Evolutionary conservation across 92 coral and sea anemone genomes (phyloP), one percentile per base, ranked within the genome.

Genomic region (Paramuricea clavata): DNA sequence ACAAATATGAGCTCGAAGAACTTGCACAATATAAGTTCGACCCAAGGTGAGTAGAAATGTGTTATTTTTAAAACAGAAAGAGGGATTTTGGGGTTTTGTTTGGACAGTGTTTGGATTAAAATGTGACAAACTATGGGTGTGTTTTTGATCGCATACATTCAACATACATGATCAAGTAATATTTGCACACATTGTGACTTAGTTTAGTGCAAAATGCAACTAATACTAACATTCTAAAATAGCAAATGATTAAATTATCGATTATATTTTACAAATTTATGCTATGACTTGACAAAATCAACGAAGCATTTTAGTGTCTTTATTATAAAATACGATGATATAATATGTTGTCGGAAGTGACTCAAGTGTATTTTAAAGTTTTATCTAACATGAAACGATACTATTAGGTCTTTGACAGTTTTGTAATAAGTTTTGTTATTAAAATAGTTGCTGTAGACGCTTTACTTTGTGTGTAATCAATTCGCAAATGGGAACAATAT

Each of bases 1-100:
- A 17, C 36, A 76, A 49, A 26, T 76, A 76, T 76, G 82, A 54
- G 67, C 50, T 11, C 82, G 25, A 76, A 76, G 25, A 42, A 52
- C 59, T 0, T 76, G 68, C 82, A 76, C 21, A 49, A 49, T 22
- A 76, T 76, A 33, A 26, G 21, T 30, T 52, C 82, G 12, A 21
- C 44, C 1, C 60, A 49, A 49, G 68, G 82, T 76, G 9, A 49
- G 67, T 49, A 13, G 42, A 23, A 49, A 11, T 35, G 56, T 41
- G 30, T 11, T 36, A 36, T 72, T 36, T 39, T 36, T 11, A 31
- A n/a, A 22, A 21, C 28, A n/a, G 10, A 28, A 74, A 42, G 4
- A 22, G 33, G 34, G 22, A 5, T n/a, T 22, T 74, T 16, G 19
- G 57, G 11, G 3, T 10, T 33, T 49, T 27, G 1, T 50, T 28